Conservation (phyloP, 2,797 vertebrate genomes). For the Pygocentrus nattereri region DNA sequence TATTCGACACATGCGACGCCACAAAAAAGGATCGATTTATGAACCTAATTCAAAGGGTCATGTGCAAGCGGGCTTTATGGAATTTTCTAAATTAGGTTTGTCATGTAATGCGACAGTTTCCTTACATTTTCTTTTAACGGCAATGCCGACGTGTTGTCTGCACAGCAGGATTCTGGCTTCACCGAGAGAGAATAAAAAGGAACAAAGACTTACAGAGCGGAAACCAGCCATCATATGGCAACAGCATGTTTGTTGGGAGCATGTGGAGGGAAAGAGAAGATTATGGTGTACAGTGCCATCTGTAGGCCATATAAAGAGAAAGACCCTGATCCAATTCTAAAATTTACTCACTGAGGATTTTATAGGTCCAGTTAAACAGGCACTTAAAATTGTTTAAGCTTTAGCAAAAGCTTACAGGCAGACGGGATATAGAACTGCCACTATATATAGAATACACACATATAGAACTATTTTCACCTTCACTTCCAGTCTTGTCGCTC, state of each 20-base stretch:
- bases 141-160: constrained; percentile 39
- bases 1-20: constrained; percentile 27
- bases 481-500: constrained; percentile 6
- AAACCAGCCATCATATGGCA: constrained; percentile 63
- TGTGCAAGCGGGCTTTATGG: constrained; percentile 26
- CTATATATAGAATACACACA: neutral
- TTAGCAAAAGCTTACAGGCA: neutral
- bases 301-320: constrained; percentile 59
- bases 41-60: constrained; percentile 32
- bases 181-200: constrained; percentile 32
- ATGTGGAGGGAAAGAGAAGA: neutral
- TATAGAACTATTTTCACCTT: neutral
- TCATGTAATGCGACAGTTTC: constrained; percentile 44
- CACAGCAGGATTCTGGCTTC: constrained; percentile 36
- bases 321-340: neutral
- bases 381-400: neutral
- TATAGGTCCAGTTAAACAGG: too few species aligned
- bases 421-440: neutral
- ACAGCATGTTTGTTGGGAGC: constrained; percentile 18
- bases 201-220: constrained; percentile 47
- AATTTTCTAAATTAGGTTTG: constrained; percentile 50
- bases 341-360: neutral
- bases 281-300: constrained; percentile 75
- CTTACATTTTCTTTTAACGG: constrained; percentile 26
- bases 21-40: constrained; percentile 12